Evolutionary conservation across 1,140 invertebrate genomes (phyloP), one percentile per base, ranked within the genome.

Genomic region (Saccostrea echinata): DNA sequence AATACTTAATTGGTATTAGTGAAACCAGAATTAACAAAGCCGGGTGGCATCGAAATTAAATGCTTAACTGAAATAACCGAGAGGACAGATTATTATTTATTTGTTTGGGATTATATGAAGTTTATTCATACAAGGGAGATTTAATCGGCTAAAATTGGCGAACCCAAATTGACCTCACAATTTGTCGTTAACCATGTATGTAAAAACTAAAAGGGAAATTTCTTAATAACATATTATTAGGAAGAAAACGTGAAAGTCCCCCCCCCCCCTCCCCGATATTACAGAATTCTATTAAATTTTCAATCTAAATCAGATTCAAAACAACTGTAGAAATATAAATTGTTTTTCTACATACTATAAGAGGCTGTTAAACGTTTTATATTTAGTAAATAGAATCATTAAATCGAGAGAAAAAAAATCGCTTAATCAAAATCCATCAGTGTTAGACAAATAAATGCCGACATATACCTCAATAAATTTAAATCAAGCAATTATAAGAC

Each of bases 401-500:
- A 43, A 43, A 43, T 43, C 6, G 9, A 24, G 13, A 0, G 21
- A 21, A 64, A 21, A 24, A 64, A 21, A 64, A 64, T 64, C 57
- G 9, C 57, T 64, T 64, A 18, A 64, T 64, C 57, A 24, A 64
- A 64, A 64, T 64, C 57, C 24, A 64, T 64, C 27, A 30, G 27
- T 12, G 12, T 30, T 76, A 27, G 68, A 30, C 30, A 6, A 76
- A 33, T 33, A 33, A 3, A 43, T 13, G 11, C 27, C 16, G 68
- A 33, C 68, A 18, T 76, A 30, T 30, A 76, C 24, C 68, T 13
- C 68, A 76, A 76, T 76, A 76, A 76, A 33, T 64, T 64, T 76
- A 76, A 76, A 76, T 71, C 27, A 71, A 71, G n/a, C 64, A 71
- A 71, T 76, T 76, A 76, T 76, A 33, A n/a, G 30, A 76, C 13